A percentile compares a stretch with the other conserved stretches of the same genome.
Evolutionary conservation across 2,797 vertebrate species (phyloP).

Genomic region (Taenioides sp.): DNA sequence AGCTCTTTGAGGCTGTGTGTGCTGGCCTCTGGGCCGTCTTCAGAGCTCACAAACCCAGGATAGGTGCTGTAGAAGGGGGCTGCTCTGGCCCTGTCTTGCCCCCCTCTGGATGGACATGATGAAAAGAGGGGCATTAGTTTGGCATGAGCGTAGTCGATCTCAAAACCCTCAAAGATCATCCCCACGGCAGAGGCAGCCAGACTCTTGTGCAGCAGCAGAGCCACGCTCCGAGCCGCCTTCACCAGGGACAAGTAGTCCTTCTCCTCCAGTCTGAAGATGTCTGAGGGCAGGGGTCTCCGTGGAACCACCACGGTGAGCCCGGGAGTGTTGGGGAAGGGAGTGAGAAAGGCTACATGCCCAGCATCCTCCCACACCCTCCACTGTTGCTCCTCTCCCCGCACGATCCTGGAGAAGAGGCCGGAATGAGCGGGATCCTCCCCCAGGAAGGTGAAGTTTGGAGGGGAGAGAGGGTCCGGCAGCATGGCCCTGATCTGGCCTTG

Average conservation of each 20-base stretch:
- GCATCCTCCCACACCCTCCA: conserved; percentile 82
- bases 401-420: conserved; percentile 74
- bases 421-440: conserved; percentile 62
- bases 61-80: conserved; percentile 58
- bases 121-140: conserved; percentile 74
- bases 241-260: conserved; percentile 66
- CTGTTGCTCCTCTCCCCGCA: conserved; percentile 78
- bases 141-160: conserved; percentile 80
- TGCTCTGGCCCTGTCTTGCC: background rate
- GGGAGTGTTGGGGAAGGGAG: conserved; percentile 79
- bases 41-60: conserved; percentile 77
- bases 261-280: conserved; percentile 71
- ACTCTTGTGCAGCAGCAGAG: conserved; percentile 61
- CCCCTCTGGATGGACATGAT: background rate
- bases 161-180: conserved; percentile 80
- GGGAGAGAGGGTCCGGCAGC: conserved; percentile 52
- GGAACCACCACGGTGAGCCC: conserved; percentile 78
- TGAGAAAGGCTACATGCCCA: conserved; percentile 76
- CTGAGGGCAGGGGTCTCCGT: conserved; percentile 74
- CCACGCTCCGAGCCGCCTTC: conserved; percentile 61
- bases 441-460: conserved; percentile 58
- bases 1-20: conserved; percentile 55
- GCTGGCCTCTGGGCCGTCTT: conserved; percentile 68
- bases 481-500: conserved; percentile 60
- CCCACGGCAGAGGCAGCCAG: conserved; percentile 66